Conservation (phyloP, 2,888 invertebrate species). For the Latrodectus elegans region DNA sequence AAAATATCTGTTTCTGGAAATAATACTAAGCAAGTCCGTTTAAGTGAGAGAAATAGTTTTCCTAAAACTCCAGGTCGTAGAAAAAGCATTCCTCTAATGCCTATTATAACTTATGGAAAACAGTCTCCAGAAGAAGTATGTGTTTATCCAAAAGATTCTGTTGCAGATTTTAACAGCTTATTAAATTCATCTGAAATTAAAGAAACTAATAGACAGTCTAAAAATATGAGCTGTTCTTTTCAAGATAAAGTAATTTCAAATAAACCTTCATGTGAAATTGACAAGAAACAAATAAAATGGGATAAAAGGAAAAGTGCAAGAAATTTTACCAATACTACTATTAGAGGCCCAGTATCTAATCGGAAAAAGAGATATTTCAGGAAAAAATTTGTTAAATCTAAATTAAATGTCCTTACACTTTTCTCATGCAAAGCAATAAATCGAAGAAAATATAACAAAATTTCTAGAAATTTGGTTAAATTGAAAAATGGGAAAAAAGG, state of each 20-base stretch:
- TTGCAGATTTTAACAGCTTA: background rate
- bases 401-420: background rate
- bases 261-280: background rate
- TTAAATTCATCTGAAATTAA: background rate
- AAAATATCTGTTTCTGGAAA: too few relatives aligned
- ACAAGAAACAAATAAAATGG: too few relatives aligned
- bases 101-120: background rate
- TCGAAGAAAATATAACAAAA: background rate
- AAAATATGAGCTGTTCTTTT: background rate
- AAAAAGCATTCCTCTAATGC: background rate
- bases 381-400: background rate
- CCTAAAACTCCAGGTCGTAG: background rate
- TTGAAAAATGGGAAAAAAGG: background rate
- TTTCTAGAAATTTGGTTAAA: background rate
- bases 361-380: background rate
- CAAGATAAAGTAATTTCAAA: background rate
- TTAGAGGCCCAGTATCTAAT: background rate
- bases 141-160: background rate
- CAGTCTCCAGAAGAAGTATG: background rate
- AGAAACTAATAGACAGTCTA: too few relatives aligned
- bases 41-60: too few relatives aligned
- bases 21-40: too few relatives aligned
- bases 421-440: background rate
- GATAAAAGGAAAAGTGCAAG: background rate
- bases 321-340: background rate